These are phyloP conservation scores for Raja brachyura DNA, from an alignment of 2,113 vertebrate species.

Conservation along the genomic window DNA sequence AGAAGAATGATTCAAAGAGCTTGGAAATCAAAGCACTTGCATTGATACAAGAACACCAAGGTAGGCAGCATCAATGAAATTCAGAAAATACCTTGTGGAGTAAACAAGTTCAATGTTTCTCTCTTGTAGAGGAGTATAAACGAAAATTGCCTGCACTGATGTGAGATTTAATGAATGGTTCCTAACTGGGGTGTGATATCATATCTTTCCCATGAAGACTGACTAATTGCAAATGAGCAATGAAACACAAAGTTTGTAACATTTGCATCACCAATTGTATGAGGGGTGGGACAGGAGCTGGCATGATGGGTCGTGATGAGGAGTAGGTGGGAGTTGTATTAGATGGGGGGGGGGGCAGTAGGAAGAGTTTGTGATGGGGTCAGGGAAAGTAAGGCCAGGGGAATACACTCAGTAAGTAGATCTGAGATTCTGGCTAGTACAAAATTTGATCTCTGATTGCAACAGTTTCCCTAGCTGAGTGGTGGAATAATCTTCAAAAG, in stretches of 20 bases:
- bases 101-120: background rate
- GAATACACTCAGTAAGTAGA: background rate
- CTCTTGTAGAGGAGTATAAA: background rate
- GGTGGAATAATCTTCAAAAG: background rate
- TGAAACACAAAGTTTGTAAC: background rate
- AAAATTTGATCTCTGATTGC: background rate
- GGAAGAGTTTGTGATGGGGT: background rate
- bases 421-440: background rate
- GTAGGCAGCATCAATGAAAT: background rate
- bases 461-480: background rate
- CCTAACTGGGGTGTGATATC: background rate
- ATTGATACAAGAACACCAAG: background rate
- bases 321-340: background rate
- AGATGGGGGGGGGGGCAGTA: too few relatives aligned
- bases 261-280: background rate
- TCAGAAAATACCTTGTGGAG: background rate
- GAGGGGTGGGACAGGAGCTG: background rate
- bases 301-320: too few relatives aligned
- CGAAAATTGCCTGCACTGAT: background rate
- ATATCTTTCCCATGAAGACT: background rate
- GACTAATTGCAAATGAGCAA: slow-evolving; percentile 7
- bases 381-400: background rate
- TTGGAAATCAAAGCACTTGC: background rate
- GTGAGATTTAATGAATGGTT: background rate
- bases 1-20: background rate